Evolutionary conservation across 1,140 invertebrate species (phyloP), one percentile per base, ranked within the genome.

Genomic region (Zeugodacus cucurbitae): DNA sequence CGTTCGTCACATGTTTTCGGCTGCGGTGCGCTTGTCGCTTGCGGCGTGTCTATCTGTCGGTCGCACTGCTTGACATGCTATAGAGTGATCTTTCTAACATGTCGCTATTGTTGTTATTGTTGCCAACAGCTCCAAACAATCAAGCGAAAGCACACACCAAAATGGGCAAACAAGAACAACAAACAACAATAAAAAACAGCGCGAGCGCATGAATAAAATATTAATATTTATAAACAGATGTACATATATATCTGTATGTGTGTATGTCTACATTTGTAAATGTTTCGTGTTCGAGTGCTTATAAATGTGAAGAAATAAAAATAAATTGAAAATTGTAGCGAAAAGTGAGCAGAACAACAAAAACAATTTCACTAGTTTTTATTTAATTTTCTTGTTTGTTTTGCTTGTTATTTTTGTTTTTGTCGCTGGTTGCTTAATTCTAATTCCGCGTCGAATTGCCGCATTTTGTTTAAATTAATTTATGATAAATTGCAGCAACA

Each of bases 401-500:
- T 32, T 67, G 14, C 29, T 17, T n/a, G 11, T 67, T 32, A 0
- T 44, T 70, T 34, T 70, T 74, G 37, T 74, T n/a, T 34, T 41
- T 41, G 32, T n/a, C 20, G 70, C 10, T 74, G 70, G n/a, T 48
- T 48, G 41, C 44, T 82, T 82, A 82, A 82, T 82, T 82, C 74
- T 82, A 82, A 82, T 82, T 82, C 74, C 74, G 74, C 74, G 74
- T 41, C 74, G 74, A 82, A 82, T 82, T 54, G 74, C 74, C 41
- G 41, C 74, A 82, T 82, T 82, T 82, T 82, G 74, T 82, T 82
- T 48, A 82, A 82, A 82, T 82, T 54, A 82, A 82, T 82, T 82
- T 82, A 82, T 82, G 74, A 82, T 82, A 82, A 82, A 82, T 82
- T 82, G 74, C 74, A 82, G 74, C 74, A 82, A 82, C 41, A 82